phyloP scores from a whole-genome alignment of 2,797 vertebrate genomes.

The Acanthis flammea region DNA sequence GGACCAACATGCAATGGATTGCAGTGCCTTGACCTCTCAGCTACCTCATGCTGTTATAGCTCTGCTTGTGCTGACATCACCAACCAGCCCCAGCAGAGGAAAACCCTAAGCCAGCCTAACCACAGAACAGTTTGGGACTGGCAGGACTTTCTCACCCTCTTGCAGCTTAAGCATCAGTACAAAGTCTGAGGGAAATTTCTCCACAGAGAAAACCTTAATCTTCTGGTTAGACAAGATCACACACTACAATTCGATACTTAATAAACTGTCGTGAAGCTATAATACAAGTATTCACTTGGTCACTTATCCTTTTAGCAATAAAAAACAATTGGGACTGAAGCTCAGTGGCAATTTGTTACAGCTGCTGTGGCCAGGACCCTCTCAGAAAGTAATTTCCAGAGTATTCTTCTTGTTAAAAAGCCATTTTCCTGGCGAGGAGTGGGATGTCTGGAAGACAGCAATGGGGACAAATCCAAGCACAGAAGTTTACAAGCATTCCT shows the following conservation, averaged over 20 bases:
- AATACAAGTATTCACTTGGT: conserved; percentile 31
- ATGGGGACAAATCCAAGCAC: conserved; percentile 17
- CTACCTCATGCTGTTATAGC: not conserved
- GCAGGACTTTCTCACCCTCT: not conserved
- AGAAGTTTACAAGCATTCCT: conserved; percentile 62
- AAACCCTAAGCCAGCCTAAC: not conserved
- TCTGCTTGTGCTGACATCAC: not conserved
- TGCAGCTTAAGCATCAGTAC: not conserved
- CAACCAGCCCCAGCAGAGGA: not conserved
- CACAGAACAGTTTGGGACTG: not conserved
- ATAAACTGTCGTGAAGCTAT: not conserved
- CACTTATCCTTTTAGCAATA: conserved; percentile 53
- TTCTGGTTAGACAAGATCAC: conserved; percentile 40
- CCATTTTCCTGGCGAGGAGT: conserved; percentile 58
- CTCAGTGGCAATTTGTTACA: conserved; percentile 59
- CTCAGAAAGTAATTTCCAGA: conserved; percentile 61
- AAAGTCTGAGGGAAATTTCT: conserved; percentile 8
- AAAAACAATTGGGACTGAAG: conserved; percentile 41
- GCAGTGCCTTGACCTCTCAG: rapidly evolving
- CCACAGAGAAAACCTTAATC: conserved; percentile 50
- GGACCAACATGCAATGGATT: not conserved
- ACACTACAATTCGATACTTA: conserved; percentile 29
- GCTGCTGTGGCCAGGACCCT: conserved; percentile 61
- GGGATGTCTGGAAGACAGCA: conserved; percentile 64
- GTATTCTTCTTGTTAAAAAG: conserved; percentile 72